A percentile compares a stretch with the other conserved stretches of the same genome.
Evolutionary conservation across 2,888 invertebrate genomes (phyloP).

Genomic region (Bellardia bayeri): DNA sequence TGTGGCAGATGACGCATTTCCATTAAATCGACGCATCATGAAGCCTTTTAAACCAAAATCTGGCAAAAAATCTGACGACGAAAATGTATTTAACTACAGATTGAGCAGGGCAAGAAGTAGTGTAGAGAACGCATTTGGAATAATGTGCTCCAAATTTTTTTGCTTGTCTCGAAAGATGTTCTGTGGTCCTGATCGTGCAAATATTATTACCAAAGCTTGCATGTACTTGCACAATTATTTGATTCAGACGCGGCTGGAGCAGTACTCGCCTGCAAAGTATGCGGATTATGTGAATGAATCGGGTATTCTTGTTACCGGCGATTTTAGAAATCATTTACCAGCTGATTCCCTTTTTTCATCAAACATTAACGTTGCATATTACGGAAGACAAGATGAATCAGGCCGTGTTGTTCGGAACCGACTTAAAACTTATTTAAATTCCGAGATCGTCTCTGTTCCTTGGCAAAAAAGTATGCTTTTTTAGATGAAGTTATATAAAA

Average conservation of each 20-base stretch:
- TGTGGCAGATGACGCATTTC: conserved; percentile 39
- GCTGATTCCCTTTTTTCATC: not conserved
- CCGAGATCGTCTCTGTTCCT: too few species aligned
- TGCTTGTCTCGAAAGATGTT: conserved; percentile 23
- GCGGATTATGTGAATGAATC: not conserved
- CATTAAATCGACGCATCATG: conserved; percentile 2
- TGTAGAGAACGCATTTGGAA: conserved; percentile 25
- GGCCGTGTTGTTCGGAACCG: too few species aligned
- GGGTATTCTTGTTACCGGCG: not conserved
- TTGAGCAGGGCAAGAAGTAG: conserved; percentile 17
- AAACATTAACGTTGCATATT: too few species aligned
- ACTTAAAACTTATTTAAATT: too few species aligned
- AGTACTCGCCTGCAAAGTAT: not conserved
- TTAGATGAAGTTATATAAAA: too few species aligned
- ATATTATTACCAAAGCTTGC: conserved; percentile 10
- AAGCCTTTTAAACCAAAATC: conserved; percentile 19
- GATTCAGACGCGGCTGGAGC: not conserved
- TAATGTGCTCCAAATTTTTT: conserved; percentile 29
- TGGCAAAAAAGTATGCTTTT: too few species aligned
- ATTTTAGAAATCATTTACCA: conserved; percentile 20
- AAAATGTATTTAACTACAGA: conserved; percentile 24
- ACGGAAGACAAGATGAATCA: too few species aligned
- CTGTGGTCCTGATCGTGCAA: conserved; percentile 10
- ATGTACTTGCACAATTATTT: conserved; percentile 15
- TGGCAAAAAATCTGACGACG: not conserved